A percentile compares a stretch with the other conserved stretches of the same genome.
These are phyloP conservation scores for Pluvialis apricaria DNA, from an alignment of 2,113 vertebrate species.

Conservation along the genomic window DNA sequence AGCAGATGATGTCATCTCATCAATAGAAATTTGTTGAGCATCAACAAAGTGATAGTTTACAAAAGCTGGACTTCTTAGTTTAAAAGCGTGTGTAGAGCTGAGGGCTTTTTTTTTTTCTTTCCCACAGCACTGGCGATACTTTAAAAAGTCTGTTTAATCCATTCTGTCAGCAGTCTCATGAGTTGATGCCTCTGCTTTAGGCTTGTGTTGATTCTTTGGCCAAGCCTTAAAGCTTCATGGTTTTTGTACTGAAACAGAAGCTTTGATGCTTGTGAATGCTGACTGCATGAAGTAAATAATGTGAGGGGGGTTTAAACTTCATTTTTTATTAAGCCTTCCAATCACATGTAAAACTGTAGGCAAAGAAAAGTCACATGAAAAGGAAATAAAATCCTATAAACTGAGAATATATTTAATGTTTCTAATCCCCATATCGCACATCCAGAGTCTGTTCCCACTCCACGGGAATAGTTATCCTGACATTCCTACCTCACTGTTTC, in stretches of 20 bases:
- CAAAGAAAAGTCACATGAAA: constrained; percentile 16
- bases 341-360: constrained; percentile 28
- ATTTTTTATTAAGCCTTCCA: constrained; percentile 31
- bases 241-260: constrained; percentile 38
- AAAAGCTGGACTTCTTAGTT: constrained; percentile 6
- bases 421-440: constrained; percentile 1
- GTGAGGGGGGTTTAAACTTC: background rate
- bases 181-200: constrained; percentile 19
- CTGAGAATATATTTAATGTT: background rate
- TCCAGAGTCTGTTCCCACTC: background rate
- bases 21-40: background rate
- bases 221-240: constrained; percentile 19
- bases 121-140: background rate
- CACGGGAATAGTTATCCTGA: background rate
- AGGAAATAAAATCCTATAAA: background rate
- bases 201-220: background rate
- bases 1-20: background rate
- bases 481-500: background rate
- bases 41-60: background rate
- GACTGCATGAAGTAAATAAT: constrained; percentile 23
- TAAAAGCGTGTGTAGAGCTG: background rate
- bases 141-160: constrained; percentile 45
- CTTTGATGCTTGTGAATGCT: constrained; percentile 50
- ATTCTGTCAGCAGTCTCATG: background rate
- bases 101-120: constrained; percentile 1